Evolutionary conservation across 1,140 invertebrate genomes (phyloP), one percentile per base, ranked within the genome.

Genomic region (Venturia canescens): DNA sequence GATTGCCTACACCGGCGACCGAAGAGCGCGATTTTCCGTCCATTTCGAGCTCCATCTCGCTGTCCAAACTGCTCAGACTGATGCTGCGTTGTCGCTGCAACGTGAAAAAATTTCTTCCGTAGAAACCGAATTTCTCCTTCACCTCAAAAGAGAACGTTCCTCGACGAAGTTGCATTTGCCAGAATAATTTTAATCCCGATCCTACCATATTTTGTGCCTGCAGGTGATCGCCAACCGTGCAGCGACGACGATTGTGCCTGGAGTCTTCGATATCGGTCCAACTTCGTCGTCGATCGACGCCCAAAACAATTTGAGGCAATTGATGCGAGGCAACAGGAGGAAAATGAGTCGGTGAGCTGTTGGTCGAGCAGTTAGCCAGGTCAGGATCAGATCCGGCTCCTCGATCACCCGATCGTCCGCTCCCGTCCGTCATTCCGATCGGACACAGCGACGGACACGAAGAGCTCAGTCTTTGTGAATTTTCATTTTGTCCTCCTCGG

Each of bases 241-340:
- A 86, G 77, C 89, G 89, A 23, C 90, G 88, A 82, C 88, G 86
- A 23, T 88, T 87, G 34, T 89, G 88, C 53, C 92, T 89, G 5
- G 90, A 89, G 63, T 93, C 93, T 85, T 97, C 96, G 50, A 97
- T 92, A 23, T 96, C 96, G 11, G 96, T 96, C 96, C 96, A 97
- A 76, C 96, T 97, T 87, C 96, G 94, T 83, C 96, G 92, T 23
- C 96, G 91, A 78, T 92, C 91, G 57, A 90, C 90, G 38, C 89
- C 88, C 26, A 91, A 86, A n/a, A 84, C 74, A 38, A 82, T 86
- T 75, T 90, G 90, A 27, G 80, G 89, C 84, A 81, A 38, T 79
- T 89, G 88, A 70, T 83, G 82, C 31, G 81, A 82, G 3, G 80
- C 85, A 27, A 82, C 76, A 16, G 88, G 79, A 21, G 90, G 89